Percentiles rank a stretch among this genome's conserved stretches.
Evolutionary conservation across 2,888 invertebrate genomes (phyloP).

Genomic region (Macaria notata): DNA sequence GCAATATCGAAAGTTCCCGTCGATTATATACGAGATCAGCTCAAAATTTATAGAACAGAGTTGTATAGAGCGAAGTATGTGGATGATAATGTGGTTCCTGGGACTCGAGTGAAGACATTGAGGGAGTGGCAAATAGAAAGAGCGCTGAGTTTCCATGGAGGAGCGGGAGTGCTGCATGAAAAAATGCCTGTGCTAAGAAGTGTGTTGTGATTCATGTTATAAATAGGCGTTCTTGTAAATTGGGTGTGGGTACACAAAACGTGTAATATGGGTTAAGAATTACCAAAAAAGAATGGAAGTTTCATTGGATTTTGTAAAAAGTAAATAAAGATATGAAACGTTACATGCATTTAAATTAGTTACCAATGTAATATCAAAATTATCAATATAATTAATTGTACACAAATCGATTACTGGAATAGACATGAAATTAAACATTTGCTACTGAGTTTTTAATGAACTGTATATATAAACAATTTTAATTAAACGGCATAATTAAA

Average conservation of each 20-base stretch:
- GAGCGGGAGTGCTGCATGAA: slow-evolving; percentile 36
- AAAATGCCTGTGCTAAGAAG: slow-evolving; percentile 50
- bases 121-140: slow-evolving; percentile 71
- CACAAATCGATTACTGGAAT: too few relatives aligned
- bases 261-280: too few relatives aligned
- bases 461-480: too few relatives aligned
- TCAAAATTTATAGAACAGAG: slow-evolving; percentile 55
- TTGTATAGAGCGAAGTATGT: slow-evolving; percentile 60
- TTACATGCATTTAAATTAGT: too few relatives aligned
- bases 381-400: too few relatives aligned
- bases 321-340: too few relatives aligned
- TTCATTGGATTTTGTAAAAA: too few relatives aligned
- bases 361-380: too few relatives aligned
- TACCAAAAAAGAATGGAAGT: too few relatives aligned
- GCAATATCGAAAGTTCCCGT: slow-evolving; percentile 67
- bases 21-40: slow-evolving; percentile 61
- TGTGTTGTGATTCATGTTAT: slow-evolving; percentile 34
- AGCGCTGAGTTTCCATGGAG: slow-evolving; percentile 42
- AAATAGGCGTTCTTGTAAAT: not conserved
- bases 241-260: not conserved
- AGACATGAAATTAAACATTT: too few relatives aligned
- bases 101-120: slow-evolving; percentile 60
- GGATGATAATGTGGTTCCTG: slow-evolving; percentile 58
- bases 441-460: too few relatives aligned
- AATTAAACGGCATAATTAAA: too few relatives aligned